Evolutionary conservation across 2,113 vertebrate genomes (phyloP).

Genomic region (Phyllostomus discolor): DNA sequence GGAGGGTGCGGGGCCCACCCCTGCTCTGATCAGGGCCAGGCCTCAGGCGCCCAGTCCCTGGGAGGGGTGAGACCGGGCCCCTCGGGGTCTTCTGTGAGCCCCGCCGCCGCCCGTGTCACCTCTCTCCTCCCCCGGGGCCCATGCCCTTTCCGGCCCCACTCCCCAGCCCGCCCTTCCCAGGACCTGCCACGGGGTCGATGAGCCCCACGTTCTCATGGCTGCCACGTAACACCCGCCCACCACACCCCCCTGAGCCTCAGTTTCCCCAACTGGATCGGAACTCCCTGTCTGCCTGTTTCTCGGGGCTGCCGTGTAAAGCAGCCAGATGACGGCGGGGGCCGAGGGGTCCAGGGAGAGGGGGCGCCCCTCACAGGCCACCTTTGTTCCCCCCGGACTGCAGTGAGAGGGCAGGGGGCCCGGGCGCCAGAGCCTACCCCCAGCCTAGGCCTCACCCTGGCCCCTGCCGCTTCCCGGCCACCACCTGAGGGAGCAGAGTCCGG

Average conservation of each 20-base stretch:
- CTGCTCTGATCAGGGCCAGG: background rate
- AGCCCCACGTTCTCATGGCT: background rate
- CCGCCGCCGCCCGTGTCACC: accelerated
- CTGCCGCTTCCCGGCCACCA: background rate
- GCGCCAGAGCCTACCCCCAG: accelerated
- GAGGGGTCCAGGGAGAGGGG: too few relatives aligned
- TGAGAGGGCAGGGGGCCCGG: background rate
- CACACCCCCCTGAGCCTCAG: background rate
- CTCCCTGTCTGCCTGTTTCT: background rate
- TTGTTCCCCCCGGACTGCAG: accelerated
- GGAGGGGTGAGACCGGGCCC: background rate
- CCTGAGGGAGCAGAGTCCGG: background rate
- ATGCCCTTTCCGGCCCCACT: background rate
- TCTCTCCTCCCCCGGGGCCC: background rate
- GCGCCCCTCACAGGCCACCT: background rate
- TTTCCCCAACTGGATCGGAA: background rate
- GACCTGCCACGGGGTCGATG: background rate
- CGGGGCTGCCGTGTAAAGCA: background rate
- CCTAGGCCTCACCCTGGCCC: background rate
- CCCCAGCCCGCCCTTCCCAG: background rate
- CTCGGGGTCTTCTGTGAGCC: background rate
- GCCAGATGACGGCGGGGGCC: background rate
- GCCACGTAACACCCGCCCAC: accelerated
- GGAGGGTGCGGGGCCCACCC: too few relatives aligned
- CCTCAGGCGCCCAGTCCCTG: background rate